A percentile compares a stretch with the other conserved stretches of the same genome.
phyloP scores from a whole-genome alignment of 2,888 invertebrate genomes.

The Formica aserva region DNA sequence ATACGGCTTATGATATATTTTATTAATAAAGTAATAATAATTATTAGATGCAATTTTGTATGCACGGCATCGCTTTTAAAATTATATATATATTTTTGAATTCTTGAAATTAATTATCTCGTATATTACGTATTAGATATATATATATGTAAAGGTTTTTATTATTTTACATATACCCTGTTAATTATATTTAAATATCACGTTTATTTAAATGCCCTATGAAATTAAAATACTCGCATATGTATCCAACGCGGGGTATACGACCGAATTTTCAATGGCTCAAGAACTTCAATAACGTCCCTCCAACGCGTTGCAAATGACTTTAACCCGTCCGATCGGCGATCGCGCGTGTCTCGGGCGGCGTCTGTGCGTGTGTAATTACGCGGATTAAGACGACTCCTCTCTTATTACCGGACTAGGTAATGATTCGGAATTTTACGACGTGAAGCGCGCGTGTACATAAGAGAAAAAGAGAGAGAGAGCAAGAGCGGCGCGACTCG shows the following conservation, averaged over 20 bases:
- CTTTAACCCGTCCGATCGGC: constrained; percentile 5
- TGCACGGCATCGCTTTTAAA: background rate
- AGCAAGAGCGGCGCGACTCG: constrained; percentile 5
- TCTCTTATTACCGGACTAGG: constrained; percentile 36
- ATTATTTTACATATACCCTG: background rate
- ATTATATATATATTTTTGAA: background rate
- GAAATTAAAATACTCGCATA: background rate
- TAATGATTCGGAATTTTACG: constrained; percentile 29
- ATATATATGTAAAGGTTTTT: background rate
- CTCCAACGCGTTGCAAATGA: constrained; percentile 20
- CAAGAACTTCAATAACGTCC: background rate
- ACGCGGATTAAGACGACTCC: constrained; percentile 21
- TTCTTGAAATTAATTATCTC: constrained; percentile 19
- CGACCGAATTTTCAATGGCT: background rate
- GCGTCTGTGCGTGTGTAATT: constrained; percentile 26
- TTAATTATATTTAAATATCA: background rate
- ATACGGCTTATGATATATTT: background rate
- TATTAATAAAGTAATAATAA: background rate
- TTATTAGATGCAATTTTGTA: background rate
- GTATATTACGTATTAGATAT: background rate
- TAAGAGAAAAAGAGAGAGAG: background rate
- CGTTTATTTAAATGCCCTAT: background rate
- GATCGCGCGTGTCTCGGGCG: background rate
- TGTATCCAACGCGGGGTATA: background rate
- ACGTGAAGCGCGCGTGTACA: background rate